Evolutionary conservation across 1,140 invertebrate genomes (phyloP), one percentile per base, ranked within the genome.

Genomic region (Drosophila nebulosa): DNA sequence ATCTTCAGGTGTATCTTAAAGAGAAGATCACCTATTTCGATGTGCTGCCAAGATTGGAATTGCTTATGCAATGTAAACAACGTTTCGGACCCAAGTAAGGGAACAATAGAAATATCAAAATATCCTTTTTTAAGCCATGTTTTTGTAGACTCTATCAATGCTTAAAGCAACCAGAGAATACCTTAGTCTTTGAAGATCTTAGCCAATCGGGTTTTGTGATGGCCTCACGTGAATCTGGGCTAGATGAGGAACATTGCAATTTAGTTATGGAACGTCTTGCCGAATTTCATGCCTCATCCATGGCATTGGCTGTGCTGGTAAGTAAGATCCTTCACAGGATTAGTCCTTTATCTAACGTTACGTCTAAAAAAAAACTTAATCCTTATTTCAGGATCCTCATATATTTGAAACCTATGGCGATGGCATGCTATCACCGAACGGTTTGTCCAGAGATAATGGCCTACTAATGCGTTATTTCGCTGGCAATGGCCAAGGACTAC

Each of bases 241-340:
- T 91, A 4, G 60, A 91, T 51, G 78, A 88, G 58, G 32, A 27
- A 0, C 90, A 91, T 64, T 74, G 75, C 42, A 69, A 72, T 0
- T 7, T 91, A 51, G 89, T 90, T 4, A 76, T 91, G 76, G 69
- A 86, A 57, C 83, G 75, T 1, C 55, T 91, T 22, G 90, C 70
- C 0, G 78, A 91, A 53, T 91, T 90, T 52, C 90, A 91, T 69
- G 90, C 90, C 4, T 24, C 74, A 2, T 91, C 90, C 4, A 90
- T 91, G 72, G 81, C 52, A 1, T 30, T 90, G 10, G 75, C 76
- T 0, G 14, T 46, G 22, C 46, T 90, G 74, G 89, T 90, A 52
- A 70, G 65, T 68, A 3, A 2, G 6, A 14, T n/a, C n/a, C n/a
- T n/a, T n/a, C n/a, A n/a, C n/a, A n/a, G n/a, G n/a, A n/a, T n/a